Evolutionary conservation across 1,140 invertebrate species (phyloP).

Genomic region (Archivesica marissinica): DNA sequence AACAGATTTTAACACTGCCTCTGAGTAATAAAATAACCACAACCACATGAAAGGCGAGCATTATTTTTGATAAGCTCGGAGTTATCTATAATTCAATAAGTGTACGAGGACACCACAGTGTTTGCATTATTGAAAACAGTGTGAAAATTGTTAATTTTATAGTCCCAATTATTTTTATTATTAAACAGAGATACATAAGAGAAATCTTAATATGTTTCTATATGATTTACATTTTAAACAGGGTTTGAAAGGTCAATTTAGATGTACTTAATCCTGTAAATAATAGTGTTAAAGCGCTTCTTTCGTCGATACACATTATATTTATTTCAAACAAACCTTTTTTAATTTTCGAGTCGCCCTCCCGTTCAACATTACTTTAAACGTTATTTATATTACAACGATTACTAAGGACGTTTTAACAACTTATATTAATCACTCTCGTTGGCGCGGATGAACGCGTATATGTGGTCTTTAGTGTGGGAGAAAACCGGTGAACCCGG

Average conservation of each 20-base stretch:
- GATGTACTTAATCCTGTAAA: not conserved
- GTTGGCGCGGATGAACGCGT: too few relatives aligned
- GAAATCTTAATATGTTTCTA: not conserved
- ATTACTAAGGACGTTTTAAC: too few relatives aligned
- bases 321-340: too few relatives aligned
- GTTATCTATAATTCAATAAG: constrained; percentile 19
- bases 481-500: too few relatives aligned
- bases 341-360: too few relatives aligned
- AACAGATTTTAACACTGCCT: constrained; percentile 37
- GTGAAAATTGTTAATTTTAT: constrained; percentile 24
- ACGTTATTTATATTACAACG: too few relatives aligned
- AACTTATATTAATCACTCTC: too few relatives aligned
- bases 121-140: not conserved
- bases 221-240: not conserved
- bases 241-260: not conserved
- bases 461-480: too few relatives aligned
- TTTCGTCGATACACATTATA: too few relatives aligned
- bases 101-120: not conserved
- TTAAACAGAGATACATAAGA: not conserved
- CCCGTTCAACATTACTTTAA: too few relatives aligned
- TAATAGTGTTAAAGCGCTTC: too few relatives aligned
- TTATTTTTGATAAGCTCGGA: constrained; percentile 25
- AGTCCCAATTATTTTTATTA: constrained; percentile 1
- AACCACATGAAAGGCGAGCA: constrained; percentile 39
- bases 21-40: not conserved